These are phyloP conservation scores for Euproctis similis DNA, from an alignment of 2,888 invertebrate species.

Conservation along the genomic window DNA sequence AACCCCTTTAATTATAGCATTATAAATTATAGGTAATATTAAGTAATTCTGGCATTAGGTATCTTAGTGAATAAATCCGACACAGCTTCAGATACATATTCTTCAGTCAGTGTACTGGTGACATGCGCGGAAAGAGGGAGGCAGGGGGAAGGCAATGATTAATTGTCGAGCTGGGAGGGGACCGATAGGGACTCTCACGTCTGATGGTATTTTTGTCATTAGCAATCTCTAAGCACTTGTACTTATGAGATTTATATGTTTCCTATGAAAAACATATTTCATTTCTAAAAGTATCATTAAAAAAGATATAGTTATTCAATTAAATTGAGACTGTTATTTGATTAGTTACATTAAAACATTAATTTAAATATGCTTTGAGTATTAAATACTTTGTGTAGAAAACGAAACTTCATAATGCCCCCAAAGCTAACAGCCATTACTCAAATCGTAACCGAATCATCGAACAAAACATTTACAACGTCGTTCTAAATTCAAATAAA, in stretches of 20 bases:
- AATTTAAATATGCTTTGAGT: no score
- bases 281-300: no score
- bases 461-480: slow-evolving; percentile 15
- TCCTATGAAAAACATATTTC: no score
- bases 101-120: slow-evolving; percentile 29
- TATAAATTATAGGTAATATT: slow-evolving; percentile 2
- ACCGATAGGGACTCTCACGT: slow-evolving; percentile 26
- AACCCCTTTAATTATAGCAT: no score
- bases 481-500: slow-evolving; percentile 23
- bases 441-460: slow-evolving; percentile 2
- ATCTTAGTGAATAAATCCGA: slow-evolving; percentile 25
- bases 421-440: slow-evolving; percentile 1
- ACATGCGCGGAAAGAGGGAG: slow-evolving; percentile 25
- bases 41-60: slow-evolving; percentile 10
- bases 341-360: no score
- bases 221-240: slow-evolving; percentile 21
- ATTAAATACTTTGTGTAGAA: no score
- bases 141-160: slow-evolving; percentile 41
- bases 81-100: no score
- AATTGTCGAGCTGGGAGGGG: slow-evolving; percentile 36
- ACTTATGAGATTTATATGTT: slow-evolving; percentile 17
- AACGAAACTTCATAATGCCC: neutral
- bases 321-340: no score
- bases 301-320: no score
- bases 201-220: slow-evolving; percentile 28